Evolutionary conservation across 2,113 vertebrate species (phyloP).

Genomic region (Brevimyrus niger): DNA sequence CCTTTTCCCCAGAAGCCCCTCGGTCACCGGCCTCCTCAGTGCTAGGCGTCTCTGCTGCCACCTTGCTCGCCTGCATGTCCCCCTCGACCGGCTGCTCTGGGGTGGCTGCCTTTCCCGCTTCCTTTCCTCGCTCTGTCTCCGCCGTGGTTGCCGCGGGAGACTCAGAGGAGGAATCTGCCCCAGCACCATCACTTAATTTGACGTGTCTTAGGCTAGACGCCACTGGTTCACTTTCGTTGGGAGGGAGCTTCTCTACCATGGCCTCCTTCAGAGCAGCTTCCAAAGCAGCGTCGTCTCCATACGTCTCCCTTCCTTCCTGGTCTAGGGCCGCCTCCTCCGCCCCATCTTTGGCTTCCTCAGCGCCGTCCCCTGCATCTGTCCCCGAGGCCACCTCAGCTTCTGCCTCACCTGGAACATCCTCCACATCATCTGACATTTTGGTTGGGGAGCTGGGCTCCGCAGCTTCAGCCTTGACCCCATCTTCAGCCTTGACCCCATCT

Average conservation of each 20-base stretch:
- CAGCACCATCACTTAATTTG: conserved; percentile 42
- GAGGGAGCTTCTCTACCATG: conserved; percentile 18
- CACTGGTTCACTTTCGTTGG: conserved; percentile 42
- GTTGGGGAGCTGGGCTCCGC: not conserved
- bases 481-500: conserved; percentile 36
- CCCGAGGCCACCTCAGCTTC: conserved; percentile 20
- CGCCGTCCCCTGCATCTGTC: not conserved
- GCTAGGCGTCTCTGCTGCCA: not conserved
- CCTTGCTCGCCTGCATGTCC: no score
- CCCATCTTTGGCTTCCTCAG: not conserved
- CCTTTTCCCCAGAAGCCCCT: not conserved
- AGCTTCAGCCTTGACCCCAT: conserved; percentile 28
- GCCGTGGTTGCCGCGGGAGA: conserved; percentile 33
- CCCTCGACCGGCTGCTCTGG: not conserved
- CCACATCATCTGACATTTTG: not conserved
- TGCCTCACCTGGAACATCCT: not conserved
- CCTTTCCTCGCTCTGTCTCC: conserved; percentile 31
- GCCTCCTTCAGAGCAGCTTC: not conserved
- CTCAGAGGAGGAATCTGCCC: conserved; percentile 45
- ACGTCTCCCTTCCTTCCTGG: not conserved
- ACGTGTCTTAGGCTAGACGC: conserved; percentile 33
- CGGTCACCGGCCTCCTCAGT: not conserved
- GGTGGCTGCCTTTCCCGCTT: not conserved
- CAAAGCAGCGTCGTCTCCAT: not conserved
- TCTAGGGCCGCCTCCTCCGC: not conserved